A percentile compares a stretch with the other conserved stretches of the same genome.
Evolutionary conservation across 2,113 vertebrate genomes (phyloP).

Genomic region (Ellobius talpinus): DNA sequence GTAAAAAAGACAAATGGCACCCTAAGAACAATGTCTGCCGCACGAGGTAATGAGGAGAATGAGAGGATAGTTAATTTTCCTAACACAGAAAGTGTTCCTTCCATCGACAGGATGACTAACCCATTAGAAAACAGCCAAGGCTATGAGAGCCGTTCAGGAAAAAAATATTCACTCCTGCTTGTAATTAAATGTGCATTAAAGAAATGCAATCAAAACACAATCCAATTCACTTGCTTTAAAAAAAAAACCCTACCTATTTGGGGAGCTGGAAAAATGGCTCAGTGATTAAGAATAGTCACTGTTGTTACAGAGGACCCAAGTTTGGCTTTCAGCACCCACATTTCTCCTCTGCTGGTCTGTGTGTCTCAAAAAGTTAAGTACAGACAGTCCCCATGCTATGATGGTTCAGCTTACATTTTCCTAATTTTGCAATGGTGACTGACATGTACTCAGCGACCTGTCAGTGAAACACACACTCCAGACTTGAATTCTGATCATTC

Average conservation of each 20-base stretch:
- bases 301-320: background rate
- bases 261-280: background rate
- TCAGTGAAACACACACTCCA: background rate
- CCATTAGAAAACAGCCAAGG: constrained; percentile 26
- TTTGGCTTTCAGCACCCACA: too few relatives aligned
- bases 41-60: constrained; percentile 13
- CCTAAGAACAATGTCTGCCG: background rate
- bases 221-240: background rate
- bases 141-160: background rate
- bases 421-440: background rate
- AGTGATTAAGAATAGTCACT: background rate
- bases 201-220: constrained; percentile 44
- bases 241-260: background rate
- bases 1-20: constrained; percentile 24
- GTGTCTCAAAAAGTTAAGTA: background rate
- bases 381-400: background rate
- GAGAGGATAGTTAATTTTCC: constrained; percentile 43
- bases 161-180: background rate
- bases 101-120: constrained; percentile 49
- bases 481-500: background rate
- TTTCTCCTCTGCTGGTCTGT: background rate
- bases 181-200: constrained; percentile 57
- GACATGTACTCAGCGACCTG: background rate
- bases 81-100: constrained; percentile 33
- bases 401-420: too few relatives aligned